These are phyloP conservation scores for Auanema sp. DNA, from an alignment of 2,888 invertebrate genomes.

Conservation along the genomic window DNA sequence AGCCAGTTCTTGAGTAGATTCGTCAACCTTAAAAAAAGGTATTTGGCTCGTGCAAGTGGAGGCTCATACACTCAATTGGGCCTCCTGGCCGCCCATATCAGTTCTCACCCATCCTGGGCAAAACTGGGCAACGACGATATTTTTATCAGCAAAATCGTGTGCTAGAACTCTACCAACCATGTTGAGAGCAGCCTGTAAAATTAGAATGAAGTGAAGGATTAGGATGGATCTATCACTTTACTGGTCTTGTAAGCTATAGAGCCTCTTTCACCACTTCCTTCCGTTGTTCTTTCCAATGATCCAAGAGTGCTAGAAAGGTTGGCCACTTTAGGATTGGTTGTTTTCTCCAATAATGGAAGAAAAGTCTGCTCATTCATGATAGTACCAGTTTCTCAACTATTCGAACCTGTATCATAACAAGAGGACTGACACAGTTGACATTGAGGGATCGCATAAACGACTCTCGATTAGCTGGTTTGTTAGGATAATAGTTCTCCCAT, in stretches of 20 bases:
- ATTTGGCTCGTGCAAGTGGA: too few relatives aligned
- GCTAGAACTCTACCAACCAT: constrained; percentile 12
- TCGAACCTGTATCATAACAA: constrained; percentile 12
- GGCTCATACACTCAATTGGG: constrained; percentile 4
- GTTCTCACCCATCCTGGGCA: constrained; percentile 18
- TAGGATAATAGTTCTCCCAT: neutral
- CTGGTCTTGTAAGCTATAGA: constrained; percentile 15
- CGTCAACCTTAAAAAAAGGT: constrained; percentile 8
- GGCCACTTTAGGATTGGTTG: neutral
- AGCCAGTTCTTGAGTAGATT: constrained; percentile 6
- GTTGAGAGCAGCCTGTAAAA: constrained; percentile 11
- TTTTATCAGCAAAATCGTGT: constrained; percentile 1
- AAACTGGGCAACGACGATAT: constrained; percentile 10
- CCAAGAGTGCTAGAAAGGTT: constrained; percentile 5
- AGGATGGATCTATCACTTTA: constrained; percentile 8
- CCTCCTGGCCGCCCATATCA: constrained; percentile 16
- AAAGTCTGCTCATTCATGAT: constrained; percentile 10
- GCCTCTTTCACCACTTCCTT: constrained; percentile 11
- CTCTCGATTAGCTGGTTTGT: constrained; percentile 5
- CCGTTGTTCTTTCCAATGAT: constrained; percentile 3
- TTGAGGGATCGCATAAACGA: neutral
- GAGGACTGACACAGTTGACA: constrained; percentile 3
- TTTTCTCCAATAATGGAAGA: constrained; percentile 7
- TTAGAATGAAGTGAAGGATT: neutral
- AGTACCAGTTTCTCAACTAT: neutral